These are phyloP conservation scores for Corella eumyota DNA, from an alignment of 23 tunicate genomes.

Conservation along the genomic window DNA sequence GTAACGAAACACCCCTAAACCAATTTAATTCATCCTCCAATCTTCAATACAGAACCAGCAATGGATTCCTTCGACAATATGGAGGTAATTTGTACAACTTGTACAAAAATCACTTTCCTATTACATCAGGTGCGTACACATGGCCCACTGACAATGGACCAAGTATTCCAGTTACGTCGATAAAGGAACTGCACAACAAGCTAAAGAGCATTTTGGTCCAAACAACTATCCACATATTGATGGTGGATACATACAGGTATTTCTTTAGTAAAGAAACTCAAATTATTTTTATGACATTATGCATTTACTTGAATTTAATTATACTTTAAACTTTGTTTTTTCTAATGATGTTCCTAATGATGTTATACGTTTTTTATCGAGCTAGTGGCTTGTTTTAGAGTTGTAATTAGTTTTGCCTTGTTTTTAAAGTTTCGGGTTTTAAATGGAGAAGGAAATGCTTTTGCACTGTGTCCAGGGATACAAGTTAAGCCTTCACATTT, in stretches of 20 bases:
- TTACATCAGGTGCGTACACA: background rate
- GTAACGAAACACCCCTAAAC: slow-evolving; percentile 11
- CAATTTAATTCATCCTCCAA: background rate
- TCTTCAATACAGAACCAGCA: slow-evolving; percentile 6
- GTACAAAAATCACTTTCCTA: slow-evolving; percentile 2
- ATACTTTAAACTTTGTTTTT: no score
- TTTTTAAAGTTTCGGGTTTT: slow-evolving; percentile 12
- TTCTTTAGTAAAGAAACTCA: no score
- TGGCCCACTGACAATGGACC: slow-evolving; percentile 7
- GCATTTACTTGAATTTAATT: no score
- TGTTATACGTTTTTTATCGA: no score
- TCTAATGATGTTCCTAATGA: no score
- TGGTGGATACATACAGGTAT: slow-evolving; percentile 12
- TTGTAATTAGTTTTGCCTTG: background rate
- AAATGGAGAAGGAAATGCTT: slow-evolving; percentile 3
- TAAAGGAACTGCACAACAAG: background rate
- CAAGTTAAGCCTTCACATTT: background rate
- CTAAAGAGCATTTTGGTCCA: slow-evolving; percentile 3
- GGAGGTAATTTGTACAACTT: slow-evolving; percentile 6
- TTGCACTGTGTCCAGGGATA: slow-evolving; percentile 26
- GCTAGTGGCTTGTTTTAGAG: no score
- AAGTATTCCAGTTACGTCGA: slow-evolving; percentile 6
- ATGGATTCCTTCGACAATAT: background rate
- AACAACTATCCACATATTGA: background rate
- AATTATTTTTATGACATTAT: no score